A percentile compares a stretch with the other conserved stretches of the same genome.
These are phyloP conservation scores for Pollenia labialis DNA, from an alignment of 2,888 invertebrate genomes.

Conservation along the genomic window DNA sequence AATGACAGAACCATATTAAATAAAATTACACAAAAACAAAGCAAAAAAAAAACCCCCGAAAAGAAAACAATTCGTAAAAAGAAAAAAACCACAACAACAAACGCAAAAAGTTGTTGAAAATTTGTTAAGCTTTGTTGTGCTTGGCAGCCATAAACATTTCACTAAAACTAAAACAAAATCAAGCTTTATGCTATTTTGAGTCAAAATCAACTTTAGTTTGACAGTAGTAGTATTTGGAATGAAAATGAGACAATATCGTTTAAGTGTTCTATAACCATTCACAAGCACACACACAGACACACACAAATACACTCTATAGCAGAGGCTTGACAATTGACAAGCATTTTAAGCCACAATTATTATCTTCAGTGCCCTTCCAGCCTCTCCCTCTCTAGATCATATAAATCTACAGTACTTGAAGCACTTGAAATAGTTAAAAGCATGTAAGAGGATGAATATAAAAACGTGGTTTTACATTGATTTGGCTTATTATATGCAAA, in stretches of 20 bases:
- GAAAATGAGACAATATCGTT: slow-evolving; percentile 81
- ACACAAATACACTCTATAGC: neutral
- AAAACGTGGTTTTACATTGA: slow-evolving; percentile 82
- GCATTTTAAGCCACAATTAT: slow-evolving; percentile 68
- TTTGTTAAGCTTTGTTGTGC: slow-evolving; percentile 66
- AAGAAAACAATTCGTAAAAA: neutral
- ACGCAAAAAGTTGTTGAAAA: slow-evolving; percentile 57
- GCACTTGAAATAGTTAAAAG: slow-evolving; percentile 53
- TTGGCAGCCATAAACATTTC: slow-evolving; percentile 45
- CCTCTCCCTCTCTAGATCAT: neutral
- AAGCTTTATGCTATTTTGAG: neutral
- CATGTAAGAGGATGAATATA: slow-evolving; percentile 24
- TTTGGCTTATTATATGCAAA: slow-evolving; percentile 84
- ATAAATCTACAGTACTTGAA: neutral
- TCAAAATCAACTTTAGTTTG: slow-evolving; percentile 47
- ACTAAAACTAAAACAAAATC: neutral
- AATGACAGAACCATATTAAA: slow-evolving; percentile 71
- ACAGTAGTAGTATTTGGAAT: slow-evolving; percentile 66
- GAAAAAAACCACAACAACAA: neutral
- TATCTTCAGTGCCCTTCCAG: neutral
- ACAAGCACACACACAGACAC: slow-evolving; percentile 2
- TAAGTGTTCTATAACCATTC: slow-evolving; percentile 63
- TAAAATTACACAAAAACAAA: slow-evolving; percentile 57
- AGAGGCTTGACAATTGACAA: slow-evolving; percentile 81
- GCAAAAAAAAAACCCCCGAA: neutral